Base-by-base conservation (phyloP, 2,113 vertebrate genomes). In the Rhabdornis inornatus region DNA sequence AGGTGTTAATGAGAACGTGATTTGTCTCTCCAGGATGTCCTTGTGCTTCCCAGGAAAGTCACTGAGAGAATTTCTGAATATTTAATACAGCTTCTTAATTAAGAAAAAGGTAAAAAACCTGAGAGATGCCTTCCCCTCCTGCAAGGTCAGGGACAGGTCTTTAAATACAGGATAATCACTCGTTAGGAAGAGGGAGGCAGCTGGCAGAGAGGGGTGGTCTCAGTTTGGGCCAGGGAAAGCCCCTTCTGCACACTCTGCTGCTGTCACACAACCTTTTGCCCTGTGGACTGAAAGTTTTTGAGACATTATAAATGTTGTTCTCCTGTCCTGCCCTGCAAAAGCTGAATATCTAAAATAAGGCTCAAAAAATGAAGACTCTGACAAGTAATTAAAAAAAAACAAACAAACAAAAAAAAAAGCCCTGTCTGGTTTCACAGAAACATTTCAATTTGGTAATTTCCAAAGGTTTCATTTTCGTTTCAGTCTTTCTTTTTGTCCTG, bases 31-130 rank as follows among this genome's bases (percentile, higher is more conserved):
- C 76, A 76, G 68, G 82, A 88, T 83, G 94, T 76, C 94, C 92
- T 97, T 93, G 89, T 59, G 84, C 87, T 93, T 77, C 93, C 92
- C 63, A 69, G 85, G 87, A 88, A 96, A 94, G 94, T 80, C 93
- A 87, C 59, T 40, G 71, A 70, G 71, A 63, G 85, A 66, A 94
- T 88, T 93, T 83, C 93, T 97, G 92, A 94, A 96, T 95, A 89
- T 95, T 97, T 94, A 91, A 95, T 95, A 91, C 12, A 63, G 68
- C 75, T 95, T 90, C 93, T 94, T 96, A 93, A 96, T 95, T 93
- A 91, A 90, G 85, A 47, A 82, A 90, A 80, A 71, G 63, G 84
- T 88, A 83, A 95, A 96, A 91, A 93, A 85, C 79, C 84, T 93
- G 87, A 93, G 55, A 78, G 82, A 80, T 23, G 15, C 39, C 64